Conservation (phyloP, 2,888 invertebrate genomes). For the Nesidiocoris tenuis region DNA sequence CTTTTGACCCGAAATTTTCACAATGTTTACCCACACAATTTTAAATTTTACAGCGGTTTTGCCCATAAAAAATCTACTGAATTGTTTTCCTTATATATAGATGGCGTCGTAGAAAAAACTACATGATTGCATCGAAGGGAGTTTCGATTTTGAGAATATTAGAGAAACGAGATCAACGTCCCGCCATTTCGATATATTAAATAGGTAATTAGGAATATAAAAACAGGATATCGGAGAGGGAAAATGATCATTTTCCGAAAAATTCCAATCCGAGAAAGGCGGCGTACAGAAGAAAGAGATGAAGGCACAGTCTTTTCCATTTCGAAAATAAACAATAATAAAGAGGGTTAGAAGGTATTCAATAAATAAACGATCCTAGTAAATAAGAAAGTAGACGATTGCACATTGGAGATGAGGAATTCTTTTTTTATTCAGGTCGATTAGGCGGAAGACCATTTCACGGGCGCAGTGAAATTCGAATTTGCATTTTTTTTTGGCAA, state of each 20-base stretch:
- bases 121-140: background rate
- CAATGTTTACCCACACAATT: too few species aligned
- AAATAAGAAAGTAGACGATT: background rate
- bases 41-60: background rate
- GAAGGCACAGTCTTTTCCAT: constrained; percentile 21
- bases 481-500: too few species aligned
- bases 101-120: background rate
- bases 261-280: background rate
- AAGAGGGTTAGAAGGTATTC: background rate
- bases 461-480: too few species aligned
- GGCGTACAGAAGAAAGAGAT: constrained; percentile 23
- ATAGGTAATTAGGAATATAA: background rate
- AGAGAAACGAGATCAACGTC: constrained; percentile 15
- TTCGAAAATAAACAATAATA: background rate
- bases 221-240: background rate
- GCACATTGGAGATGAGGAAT: too few species aligned
- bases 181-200: background rate
- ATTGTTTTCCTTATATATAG: background rate
- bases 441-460: too few species aligned
- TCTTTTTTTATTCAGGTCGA: too few species aligned
- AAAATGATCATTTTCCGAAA: background rate
- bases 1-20: too few species aligned
- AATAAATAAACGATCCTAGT: background rate
- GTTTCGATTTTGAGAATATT: background rate
- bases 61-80: background rate